Evolutionary conservation across 2,797 vertebrate species (phyloP).

Genomic region (Bradypus variegatus): DNA sequence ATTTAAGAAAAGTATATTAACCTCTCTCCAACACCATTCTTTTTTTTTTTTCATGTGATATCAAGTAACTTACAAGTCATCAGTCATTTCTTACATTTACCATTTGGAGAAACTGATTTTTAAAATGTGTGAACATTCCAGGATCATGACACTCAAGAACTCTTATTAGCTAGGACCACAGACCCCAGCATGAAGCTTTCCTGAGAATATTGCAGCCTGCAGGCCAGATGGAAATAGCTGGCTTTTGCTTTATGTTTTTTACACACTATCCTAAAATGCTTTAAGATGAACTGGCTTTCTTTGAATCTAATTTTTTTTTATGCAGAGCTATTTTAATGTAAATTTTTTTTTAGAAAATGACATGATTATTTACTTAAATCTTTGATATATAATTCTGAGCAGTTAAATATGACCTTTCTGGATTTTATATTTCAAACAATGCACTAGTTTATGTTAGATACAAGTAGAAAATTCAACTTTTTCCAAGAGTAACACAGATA

Average conservation of each 20-base stretch:
- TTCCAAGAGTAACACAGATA: slow-evolving; percentile 21
- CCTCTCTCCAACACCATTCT: neutral
- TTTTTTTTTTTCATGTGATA: neutral
- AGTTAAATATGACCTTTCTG: neutral
- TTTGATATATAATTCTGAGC: neutral
- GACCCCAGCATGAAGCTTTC: neutral
- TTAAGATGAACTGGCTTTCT: neutral
- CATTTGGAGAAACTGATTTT: neutral
- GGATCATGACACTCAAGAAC: neutral
- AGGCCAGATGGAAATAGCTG: slow-evolving; percentile 13
- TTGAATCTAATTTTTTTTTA: neutral
- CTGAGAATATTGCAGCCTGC: neutral
- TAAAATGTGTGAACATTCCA: slow-evolving; percentile 33
- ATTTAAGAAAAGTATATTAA: neutral
- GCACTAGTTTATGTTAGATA: neutral
- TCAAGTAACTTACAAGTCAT: neutral
- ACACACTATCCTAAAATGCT: neutral
- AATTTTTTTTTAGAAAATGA: slow-evolving; percentile 10
- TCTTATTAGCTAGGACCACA: neutral
- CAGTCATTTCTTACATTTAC: neutral
- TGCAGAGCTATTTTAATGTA: neutral
- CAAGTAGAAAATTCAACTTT: slow-evolving; percentile 28
- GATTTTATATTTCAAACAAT: neutral
- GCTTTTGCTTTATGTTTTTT: neutral
- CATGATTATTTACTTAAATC: neutral